A percentile compares a stretch with the other conserved stretches of the same genome.
These are phyloP conservation scores for Brenthis hecate DNA, from an alignment of 2,888 invertebrate genomes.

Conservation along the genomic window DNA sequence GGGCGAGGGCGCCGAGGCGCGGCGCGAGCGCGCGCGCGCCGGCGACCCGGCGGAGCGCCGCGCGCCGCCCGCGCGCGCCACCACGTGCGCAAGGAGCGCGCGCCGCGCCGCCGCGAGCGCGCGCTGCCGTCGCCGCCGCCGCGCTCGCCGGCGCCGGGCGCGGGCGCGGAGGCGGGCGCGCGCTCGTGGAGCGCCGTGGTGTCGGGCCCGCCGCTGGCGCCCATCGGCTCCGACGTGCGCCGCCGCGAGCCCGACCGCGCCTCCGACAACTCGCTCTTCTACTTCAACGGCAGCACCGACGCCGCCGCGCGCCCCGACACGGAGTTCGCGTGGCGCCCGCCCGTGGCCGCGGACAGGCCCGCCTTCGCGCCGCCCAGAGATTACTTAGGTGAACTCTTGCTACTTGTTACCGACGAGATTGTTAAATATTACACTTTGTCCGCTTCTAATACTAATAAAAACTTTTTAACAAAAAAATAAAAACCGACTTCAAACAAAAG, in stretches of 20 bases:
- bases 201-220: constrained; percentile 58
- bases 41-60: constrained; percentile 35
- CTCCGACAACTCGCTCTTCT: constrained; percentile 78
- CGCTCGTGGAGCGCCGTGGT: constrained; percentile 70
- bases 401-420: too few relatives aligned
- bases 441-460: too few relatives aligned
- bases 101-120: constrained; percentile 41
- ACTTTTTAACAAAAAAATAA: too few relatives aligned
- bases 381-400: constrained; percentile 47
- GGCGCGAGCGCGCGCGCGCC: constrained; percentile 38
- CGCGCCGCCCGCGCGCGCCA: constrained; percentile 26
- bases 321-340: constrained; percentile 72
- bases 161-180: constrained; percentile 48
- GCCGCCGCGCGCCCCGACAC: constrained; percentile 59
- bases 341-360: constrained; percentile 41
- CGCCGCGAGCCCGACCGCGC: constrained; percentile 51
- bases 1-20: constrained; percentile 37
- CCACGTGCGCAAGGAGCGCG: constrained; percentile 46
- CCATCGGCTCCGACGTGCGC: constrained; percentile 67
- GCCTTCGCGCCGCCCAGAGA: constrained; percentile 42
- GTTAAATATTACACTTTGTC: too few relatives aligned
- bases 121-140: constrained; percentile 39
- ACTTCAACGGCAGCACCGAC: constrained; percentile 66
- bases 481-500: too few relatives aligned
- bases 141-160: constrained; percentile 49